phyloP scores from a whole-genome alignment of 1,140 invertebrate genomes.

The Ostrea edulis region DNA sequence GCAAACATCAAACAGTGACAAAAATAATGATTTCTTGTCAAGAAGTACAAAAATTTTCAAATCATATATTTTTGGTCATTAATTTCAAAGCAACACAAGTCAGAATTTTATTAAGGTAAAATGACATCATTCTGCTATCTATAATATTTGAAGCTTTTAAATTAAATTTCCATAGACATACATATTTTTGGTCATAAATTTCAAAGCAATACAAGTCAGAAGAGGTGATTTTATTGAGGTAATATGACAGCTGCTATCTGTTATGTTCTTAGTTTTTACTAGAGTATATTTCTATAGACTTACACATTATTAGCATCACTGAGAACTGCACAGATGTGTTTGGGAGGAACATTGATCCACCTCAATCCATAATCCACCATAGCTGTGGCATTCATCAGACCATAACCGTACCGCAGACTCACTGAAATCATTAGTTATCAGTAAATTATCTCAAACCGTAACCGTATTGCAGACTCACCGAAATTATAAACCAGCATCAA shows the following conservation, averaged over 20 bases:
- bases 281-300: slow-evolving; percentile 22
- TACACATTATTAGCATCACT: slow-evolving; percentile 71
- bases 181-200: no score
- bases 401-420: slow-evolving; percentile 99
- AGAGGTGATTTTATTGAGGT: no score
- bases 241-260: not conserved
- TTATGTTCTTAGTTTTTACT: not conserved
- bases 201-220: no score
- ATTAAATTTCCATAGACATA: no score
- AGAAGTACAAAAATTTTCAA: no score
- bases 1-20: no score
- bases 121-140: no score
- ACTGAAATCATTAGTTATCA: slow-evolving; percentile 80
- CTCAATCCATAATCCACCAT: slow-evolving; percentile 97
- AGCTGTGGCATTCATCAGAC: slow-evolving; percentile 97
- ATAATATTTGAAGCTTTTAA: no score
- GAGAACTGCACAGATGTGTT: slow-evolving; percentile 75
- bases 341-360: slow-evolving; percentile 85
- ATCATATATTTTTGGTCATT: no score
- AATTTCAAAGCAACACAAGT: no score
- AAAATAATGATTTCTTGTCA: no score
- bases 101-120: no score
- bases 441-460: slow-evolving; percentile 91
- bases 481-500: slow-evolving; percentile 15
- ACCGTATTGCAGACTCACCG: slow-evolving; percentile 98